Percentiles rank a stretch among this genome's conserved stretches.
Evolutionary conservation across 2,888 invertebrate species (phyloP).

Genomic region (Atethmia centrago): DNA sequence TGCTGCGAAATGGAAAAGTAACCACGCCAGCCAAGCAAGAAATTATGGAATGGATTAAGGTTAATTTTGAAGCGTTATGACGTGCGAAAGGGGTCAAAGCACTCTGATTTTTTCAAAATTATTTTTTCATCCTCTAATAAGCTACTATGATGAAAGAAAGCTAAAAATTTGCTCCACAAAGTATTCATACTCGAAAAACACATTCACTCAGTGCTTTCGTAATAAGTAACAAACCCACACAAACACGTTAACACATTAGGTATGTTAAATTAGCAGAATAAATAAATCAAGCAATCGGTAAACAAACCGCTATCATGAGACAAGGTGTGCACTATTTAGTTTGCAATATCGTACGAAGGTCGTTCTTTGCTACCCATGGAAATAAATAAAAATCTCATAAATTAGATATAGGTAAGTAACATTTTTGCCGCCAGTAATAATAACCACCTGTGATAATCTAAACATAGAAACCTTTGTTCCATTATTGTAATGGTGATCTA

Average conservation of each 20-base stretch:
- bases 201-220: slow-evolving; percentile 34
- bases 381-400: slow-evolving; percentile 25
- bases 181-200: slow-evolving; percentile 19
- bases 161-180: slow-evolving; percentile 22
- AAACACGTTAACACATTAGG: slow-evolving; percentile 37
- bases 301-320: slow-evolving; percentile 44
- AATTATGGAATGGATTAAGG: slow-evolving; percentile 33
- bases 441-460: slow-evolving; percentile 26
- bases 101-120: slow-evolving; percentile 14
- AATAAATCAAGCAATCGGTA: slow-evolving; percentile 40
- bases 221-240: slow-evolving; percentile 37
- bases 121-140: slow-evolving; percentile 5
- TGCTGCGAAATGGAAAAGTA: slow-evolving; percentile 32
- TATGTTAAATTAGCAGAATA: slow-evolving; percentile 33
- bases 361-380: slow-evolving; percentile 39
- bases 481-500: slow-evolving; percentile 41
- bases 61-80: slow-evolving; percentile 36
- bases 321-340: slow-evolving; percentile 38
- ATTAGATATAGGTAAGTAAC: not conserved
- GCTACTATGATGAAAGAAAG: slow-evolving; percentile 17
- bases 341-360: slow-evolving; percentile 41
- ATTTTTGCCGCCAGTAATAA: slow-evolving; percentile 25
- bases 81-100: slow-evolving; percentile 27
- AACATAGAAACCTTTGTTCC: slow-evolving; percentile 26
- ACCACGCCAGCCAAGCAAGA: slow-evolving; percentile 31